Percentiles rank a stretch among this genome's conserved stretches.
phyloP scores from a whole-genome alignment of 1,140 invertebrate species.

The Hyphantria cunea region DNA sequence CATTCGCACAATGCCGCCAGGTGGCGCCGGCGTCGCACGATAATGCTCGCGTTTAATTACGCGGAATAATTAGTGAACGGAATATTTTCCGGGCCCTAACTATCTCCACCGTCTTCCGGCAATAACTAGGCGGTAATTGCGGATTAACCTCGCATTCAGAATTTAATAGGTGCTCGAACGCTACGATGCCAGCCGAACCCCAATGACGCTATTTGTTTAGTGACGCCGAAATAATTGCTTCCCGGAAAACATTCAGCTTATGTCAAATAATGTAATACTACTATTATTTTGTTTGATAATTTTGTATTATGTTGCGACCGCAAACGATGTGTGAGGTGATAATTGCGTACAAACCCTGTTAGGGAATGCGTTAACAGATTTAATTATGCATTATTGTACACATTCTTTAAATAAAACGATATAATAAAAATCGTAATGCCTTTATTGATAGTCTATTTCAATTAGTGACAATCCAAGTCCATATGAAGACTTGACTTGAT shows the following conservation, averaged over 20 bases:
- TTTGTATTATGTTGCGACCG: slow-evolving; percentile 5
- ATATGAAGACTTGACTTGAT: too few species aligned
- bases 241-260: slow-evolving; percentile 49
- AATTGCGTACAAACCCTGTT: too few species aligned
- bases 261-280: slow-evolving; percentile 24
- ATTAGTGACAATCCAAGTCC: too few species aligned
- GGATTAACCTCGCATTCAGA: slow-evolving; percentile 80
- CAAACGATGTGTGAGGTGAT: slow-evolving; percentile 16
- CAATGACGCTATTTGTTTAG: slow-evolving; percentile 73
- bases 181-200: slow-evolving; percentile 51
- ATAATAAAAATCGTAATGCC: too few species aligned
- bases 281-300: slow-evolving; percentile 24
- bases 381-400: too few species aligned
- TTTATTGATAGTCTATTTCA: too few species aligned
- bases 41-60: slow-evolving; percentile 81
- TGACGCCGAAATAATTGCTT: slow-evolving; percentile 72
- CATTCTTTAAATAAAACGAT: too few species aligned
- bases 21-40: slow-evolving; percentile 73
- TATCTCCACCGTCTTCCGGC: slow-evolving; percentile 80
- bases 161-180: slow-evolving; percentile 76
- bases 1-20: slow-evolving; percentile 74
- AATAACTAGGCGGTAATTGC: slow-evolving; percentile 81
- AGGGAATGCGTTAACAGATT: too few species aligned
- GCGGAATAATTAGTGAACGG: slow-evolving; percentile 81
- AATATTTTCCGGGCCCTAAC: slow-evolving; percentile 80